These are phyloP conservation scores for Hybos culiciformis DNA, from an alignment of 2,888 invertebrate genomes.

Conservation along the genomic window DNA sequence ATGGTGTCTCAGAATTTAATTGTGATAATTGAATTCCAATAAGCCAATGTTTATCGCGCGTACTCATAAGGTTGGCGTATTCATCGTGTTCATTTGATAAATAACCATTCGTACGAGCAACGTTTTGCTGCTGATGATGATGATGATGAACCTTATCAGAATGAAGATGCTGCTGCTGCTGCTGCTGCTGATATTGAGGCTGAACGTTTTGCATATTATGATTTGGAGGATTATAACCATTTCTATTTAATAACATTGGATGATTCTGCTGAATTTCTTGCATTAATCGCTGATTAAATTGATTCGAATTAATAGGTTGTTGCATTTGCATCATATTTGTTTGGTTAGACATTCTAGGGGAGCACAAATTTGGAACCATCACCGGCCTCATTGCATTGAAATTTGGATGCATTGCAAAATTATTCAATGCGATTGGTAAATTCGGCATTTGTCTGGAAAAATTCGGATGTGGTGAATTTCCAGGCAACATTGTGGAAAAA, in stretches of 20 bases:
- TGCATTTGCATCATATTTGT: slow-evolving; percentile 22
- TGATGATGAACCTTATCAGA: slow-evolving; percentile 3
- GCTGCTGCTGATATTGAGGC: slow-evolving; percentile 22
- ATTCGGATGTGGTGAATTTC: slow-evolving; percentile 33
- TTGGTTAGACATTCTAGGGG: slow-evolving; percentile 33
- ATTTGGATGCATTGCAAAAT: slow-evolving; percentile 36
- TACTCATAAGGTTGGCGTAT: slow-evolving; percentile 87
- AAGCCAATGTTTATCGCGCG: slow-evolving; percentile 90
- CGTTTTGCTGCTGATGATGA: slow-evolving; percentile 9
- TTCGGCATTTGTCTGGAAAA: slow-evolving; percentile 17
- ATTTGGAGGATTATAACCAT: slow-evolving; percentile 13
- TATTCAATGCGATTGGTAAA: slow-evolving; percentile 34
- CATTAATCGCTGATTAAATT: slow-evolving; percentile 33
- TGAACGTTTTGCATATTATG: slow-evolving; percentile 25
- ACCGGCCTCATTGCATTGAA: slow-evolving; percentile 34
- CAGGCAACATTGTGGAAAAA: slow-evolving; percentile 22
- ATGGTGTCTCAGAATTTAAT: slow-evolving; percentile 87
- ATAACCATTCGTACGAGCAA: slow-evolving; percentile 31
- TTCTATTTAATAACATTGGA: slow-evolving; percentile 29
- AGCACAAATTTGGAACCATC: slow-evolving; percentile 24
- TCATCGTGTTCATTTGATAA: slow-evolving; percentile 48
- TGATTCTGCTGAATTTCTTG: slow-evolving; percentile 37
- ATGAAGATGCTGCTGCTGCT: slow-evolving; percentile 18
- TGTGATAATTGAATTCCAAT: slow-evolving; percentile 90
- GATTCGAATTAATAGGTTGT: slow-evolving; percentile 11